Conservation (phyloP, 1,140 invertebrate species). For the Drosophila ohnishii region DNA sequence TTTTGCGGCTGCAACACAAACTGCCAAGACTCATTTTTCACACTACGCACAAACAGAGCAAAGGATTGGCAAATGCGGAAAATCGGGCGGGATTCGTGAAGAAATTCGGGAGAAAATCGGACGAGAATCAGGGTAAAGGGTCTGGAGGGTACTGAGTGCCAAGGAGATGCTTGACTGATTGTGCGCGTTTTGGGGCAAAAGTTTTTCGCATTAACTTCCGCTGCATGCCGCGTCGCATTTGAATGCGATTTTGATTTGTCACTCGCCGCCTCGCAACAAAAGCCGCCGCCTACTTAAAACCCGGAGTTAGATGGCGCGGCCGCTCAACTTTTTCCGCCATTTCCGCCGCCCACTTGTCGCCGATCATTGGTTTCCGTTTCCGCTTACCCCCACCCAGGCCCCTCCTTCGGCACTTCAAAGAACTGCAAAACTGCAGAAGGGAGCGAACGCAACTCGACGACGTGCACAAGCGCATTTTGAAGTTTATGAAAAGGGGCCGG, state of each 20-base stretch:
- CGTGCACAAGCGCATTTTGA: conserved; percentile 80
- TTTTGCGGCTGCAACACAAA: conserved; percentile 69
- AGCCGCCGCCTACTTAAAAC: conserved; percentile 67
- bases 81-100: background rate
- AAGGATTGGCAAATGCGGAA: conserved; percentile 15
- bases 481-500: conserved; percentile 72
- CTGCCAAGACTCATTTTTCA: conserved; percentile 76
- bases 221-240: conserved; percentile 77
- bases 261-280: conserved; percentile 76
- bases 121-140: background rate
- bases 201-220: conserved; percentile 82
- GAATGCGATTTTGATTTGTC: conserved; percentile 82
- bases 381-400: background rate
- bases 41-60: conserved; percentile 40
- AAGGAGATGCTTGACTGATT: conserved; percentile 69
- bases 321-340: conserved; percentile 63
- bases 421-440: conserved; percentile 30
- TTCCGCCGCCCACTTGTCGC: conserved; percentile 76
- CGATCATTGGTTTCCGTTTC: conserved; percentile 79
- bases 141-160: background rate
- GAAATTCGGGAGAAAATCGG: conserved; percentile 11
- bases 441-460: conserved; percentile 50
- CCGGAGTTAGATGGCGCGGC: conserved; percentile 40
- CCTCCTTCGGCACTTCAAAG: conserved; percentile 4
- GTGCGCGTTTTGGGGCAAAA: conserved; percentile 69